Base-by-base conservation (phyloP, 2,113 vertebrate genomes). In the Toxotes jaculatrix region DNA sequence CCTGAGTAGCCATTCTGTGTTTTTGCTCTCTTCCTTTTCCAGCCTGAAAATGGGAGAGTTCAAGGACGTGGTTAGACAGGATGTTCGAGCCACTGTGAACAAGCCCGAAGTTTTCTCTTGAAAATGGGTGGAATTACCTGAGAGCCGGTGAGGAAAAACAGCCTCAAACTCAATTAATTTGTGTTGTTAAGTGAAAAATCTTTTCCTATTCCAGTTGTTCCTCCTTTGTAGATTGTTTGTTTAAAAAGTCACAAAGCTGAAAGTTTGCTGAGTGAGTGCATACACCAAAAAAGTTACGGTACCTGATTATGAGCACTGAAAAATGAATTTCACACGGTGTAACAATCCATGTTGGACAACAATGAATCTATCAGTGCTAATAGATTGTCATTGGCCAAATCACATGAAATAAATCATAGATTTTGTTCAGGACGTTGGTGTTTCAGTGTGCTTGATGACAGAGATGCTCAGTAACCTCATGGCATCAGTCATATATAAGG, bases 41-140 rank as follows among this genome's bases (percentile, higher is more conserved):
- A 83, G 63, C 5, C 40, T 67, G 56, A n/a, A 97, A 96, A 96
- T 96, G 27, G 95, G 95, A 77, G 96, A 96, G 86, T 94, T 96
- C 0, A 96, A 97, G 85, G 96, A 97, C 76, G 91, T 94, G 17
- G 95, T 97, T 80, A 94, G 95, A 53, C 96, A 93, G 85, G 95
- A 97, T 51, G 96, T 97, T 7, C 93, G 95, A 78, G 93, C 95
- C 83, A 96, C 96, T 91, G 87, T 97, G 85, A 95, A 95, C 83
- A 96, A 96, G 85, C 95, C 96, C 80, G 94, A 86, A 94, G 96
- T 93, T 97, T 97, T 71, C 94, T 93, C 63, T 96, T 96, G 80
- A 92, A 97, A 49, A 97, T 97, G 96, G 95, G 96, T 42, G 97
- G 96, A 7, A 96, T 95, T 27, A 27, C 27, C 27, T 27, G 27